Percentiles rank a stretch among this genome's conserved stretches.
These are phyloP conservation scores for Nipponia nippon DNA, from an alignment of 2,113 vertebrate species.

Conservation along the genomic window DNA sequence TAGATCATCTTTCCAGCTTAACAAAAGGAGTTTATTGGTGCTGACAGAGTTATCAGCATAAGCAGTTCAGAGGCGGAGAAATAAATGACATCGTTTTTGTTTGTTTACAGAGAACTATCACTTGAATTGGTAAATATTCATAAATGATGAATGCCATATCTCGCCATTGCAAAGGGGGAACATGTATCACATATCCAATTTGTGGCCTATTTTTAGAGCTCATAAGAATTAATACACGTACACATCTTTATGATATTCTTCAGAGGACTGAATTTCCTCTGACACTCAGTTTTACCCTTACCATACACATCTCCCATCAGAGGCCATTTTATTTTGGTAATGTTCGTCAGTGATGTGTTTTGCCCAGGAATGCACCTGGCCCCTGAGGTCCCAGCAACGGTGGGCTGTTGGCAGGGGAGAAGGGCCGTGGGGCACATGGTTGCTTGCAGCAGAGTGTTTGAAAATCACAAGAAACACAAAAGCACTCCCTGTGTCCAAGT, in stretches of 20 bases:
- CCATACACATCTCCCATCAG: rapidly evolving
- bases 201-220: neutral
- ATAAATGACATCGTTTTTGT: neutral
- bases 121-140: neutral
- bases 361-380: neutral
- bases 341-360: neutral
- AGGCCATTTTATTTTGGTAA: rapidly evolving
- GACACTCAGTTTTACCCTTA: neutral
- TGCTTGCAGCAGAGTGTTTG: neutral
- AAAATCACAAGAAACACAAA: neutral
- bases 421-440: rapidly evolving
- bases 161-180: rapidly evolving
- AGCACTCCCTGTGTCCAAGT: rapidly evolving
- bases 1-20: neutral
- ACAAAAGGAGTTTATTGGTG: neutral
- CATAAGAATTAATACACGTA: rapidly evolving
- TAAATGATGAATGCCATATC: neutral
- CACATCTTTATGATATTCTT: rapidly evolving
- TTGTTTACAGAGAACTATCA: neutral
- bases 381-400: neutral
- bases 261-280: neutral
- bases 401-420: neutral
- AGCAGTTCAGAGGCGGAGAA: neutral
- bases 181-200: rapidly evolving
- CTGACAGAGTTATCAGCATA: neutral